Percentiles rank a stretch among this genome's conserved stretches.
Conservation (phyloP, 2,797 vertebrate species). For the Gadopsis bispinosus region DNA sequence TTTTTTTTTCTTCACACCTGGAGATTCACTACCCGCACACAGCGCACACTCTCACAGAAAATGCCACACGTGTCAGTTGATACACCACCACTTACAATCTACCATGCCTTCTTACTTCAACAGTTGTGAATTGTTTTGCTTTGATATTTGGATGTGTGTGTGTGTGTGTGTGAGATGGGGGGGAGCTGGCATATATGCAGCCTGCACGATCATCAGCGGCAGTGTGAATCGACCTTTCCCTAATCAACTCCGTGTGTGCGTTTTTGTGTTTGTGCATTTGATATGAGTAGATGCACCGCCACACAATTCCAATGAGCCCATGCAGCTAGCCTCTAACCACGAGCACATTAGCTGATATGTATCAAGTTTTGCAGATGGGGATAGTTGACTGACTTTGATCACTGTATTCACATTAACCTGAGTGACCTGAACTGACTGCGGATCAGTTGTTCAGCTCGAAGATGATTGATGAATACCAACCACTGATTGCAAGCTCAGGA, state of each 20-base stretch:
- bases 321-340: conserved; percentile 32
- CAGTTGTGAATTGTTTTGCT: conserved; percentile 26
- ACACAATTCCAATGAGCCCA: conserved; percentile 24
- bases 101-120: conserved; percentile 9
- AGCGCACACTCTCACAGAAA: conserved; percentile 22
- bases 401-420: conserved; percentile 72
- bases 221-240: conserved; percentile 57
- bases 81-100: conserved; percentile 9
- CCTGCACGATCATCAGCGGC: conserved; percentile 5
- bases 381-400: conserved; percentile 60
- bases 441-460: conserved; percentile 30
- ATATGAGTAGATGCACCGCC: conserved; percentile 33
- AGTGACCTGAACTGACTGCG: conserved; percentile 59
- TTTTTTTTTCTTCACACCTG: conserved; percentile 19
- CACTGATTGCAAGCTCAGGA: conserved; percentile 28
- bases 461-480: conserved; percentile 67
- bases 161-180: background rate
- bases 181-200: conserved; percentile 1
- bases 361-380: conserved; percentile 57
- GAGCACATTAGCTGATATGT: conserved; percentile 54
- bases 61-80: background rate
- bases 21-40: background rate
- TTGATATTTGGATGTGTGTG: conserved; percentile 41
- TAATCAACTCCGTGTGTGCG: conserved; percentile 50
- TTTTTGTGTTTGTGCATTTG: conserved; percentile 26